Percentiles rank a stretch among this genome's conserved stretches.
Conservation (phyloP, 2,797 vertebrate species). For the Thalassophryne amazonica region DNA sequence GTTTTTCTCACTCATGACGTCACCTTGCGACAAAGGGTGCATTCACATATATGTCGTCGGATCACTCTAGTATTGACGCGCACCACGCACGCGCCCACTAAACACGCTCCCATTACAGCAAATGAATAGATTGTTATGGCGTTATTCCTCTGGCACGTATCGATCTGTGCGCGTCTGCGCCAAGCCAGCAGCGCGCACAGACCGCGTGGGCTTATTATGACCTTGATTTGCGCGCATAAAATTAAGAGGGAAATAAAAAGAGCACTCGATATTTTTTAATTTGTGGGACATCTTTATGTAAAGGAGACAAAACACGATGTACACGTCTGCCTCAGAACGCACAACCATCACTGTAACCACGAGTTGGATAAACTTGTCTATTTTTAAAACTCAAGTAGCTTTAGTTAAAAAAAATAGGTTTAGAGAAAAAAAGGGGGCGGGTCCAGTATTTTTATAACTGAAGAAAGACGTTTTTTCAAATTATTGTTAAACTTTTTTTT, state of each 20-base stretch:
- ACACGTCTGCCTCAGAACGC: no score
- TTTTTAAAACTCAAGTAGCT: no score
- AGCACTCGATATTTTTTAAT: slow-evolving; percentile 78
- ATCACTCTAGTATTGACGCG: slow-evolving; percentile 86
- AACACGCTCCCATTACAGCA: slow-evolving; percentile 87
- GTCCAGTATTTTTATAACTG: no score
- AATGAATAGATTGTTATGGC: slow-evolving; percentile 90
- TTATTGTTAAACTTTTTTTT: no score
- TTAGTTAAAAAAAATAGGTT: no score
- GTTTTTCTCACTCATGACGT: no score
- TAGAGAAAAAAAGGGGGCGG: slow-evolving; percentile 26
- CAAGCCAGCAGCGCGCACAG: slow-evolving; percentile 84
- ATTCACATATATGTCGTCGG: slow-evolving; percentile 81
- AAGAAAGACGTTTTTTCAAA: not conserved
- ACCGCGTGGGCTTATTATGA: slow-evolving; percentile 77
- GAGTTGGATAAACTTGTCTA: no score
- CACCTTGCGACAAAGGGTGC: slow-evolving; percentile 67
- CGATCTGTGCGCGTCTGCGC: slow-evolving; percentile 88
- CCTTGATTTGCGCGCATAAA: slow-evolving; percentile 86
- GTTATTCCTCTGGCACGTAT: slow-evolving; percentile 88
- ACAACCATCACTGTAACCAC: no score
- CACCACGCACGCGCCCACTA: slow-evolving; percentile 79
- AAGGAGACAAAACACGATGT: no score
- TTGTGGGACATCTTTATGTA: slow-evolving; percentile 74
- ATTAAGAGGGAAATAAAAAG: slow-evolving; percentile 77